Base-by-base conservation (phyloP, 2,797 vertebrate species). In the Simalia tracyae region DNA sequence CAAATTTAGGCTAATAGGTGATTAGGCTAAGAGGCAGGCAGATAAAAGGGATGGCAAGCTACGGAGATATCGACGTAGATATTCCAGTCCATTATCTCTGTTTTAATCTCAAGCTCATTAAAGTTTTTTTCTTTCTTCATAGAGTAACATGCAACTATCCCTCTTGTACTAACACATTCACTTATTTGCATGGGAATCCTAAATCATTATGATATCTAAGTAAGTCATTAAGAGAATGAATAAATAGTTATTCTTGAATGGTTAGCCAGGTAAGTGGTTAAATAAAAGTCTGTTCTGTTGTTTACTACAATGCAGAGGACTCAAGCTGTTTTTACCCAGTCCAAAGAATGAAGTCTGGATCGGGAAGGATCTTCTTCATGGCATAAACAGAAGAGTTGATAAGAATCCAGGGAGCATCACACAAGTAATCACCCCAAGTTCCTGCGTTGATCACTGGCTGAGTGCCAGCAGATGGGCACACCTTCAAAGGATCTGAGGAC, bases 341-440 rank as follows among this genome's bases (percentile, higher is more conserved):
- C 99, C 99, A 99, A 56, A 99, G 90, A 91, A 99, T 98, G 96
- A 99, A 99, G 96, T 99, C 98, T 0, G 98, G 99, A 56, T 97
- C 92, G 0, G 96, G 98, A 68, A 98, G 97, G 84, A 98, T 98
- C 24, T 36, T 66, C 95, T 96, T 98, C 99, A 99, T 99, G 92
- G 98, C 98, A 3, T 97, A 93, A 87, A 98, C 84, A 3, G 98
- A 98, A 31, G 98, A 98, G 96, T 96, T 96, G 31, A 99, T 98
- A 7, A 99, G 98, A 1, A 76, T 61, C 98, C 98, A 98, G 4
- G 99, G 98, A 0, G 99, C 97, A 60, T 99, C 99, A 86, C 99
- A 99, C 5, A 95, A 95, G 95, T 99, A 98, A 94, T 98, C 95
- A 24, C 99, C 99, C 97, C 98, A 99, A 28, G 42, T 96, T 1